A percentile compares a stretch with the other conserved stretches of the same genome.
These are phyloP conservation scores for Harpagifer antarcticus DNA, from an alignment of 2,797 vertebrate species.

Conservation along the genomic window DNA sequence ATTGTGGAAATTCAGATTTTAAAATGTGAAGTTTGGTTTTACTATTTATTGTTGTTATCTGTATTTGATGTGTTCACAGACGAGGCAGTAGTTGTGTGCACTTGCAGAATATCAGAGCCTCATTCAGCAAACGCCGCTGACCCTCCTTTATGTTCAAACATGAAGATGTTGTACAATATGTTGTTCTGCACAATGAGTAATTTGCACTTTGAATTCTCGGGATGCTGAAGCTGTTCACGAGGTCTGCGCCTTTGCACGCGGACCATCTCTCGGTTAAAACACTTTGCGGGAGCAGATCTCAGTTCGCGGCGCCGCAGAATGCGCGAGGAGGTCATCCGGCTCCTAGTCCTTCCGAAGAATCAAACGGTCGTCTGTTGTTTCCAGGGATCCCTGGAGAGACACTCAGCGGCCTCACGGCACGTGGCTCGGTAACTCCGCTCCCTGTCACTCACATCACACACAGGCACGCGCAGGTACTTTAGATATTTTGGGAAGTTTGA, in stretches of 20 bases:
- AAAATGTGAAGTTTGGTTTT: neutral
- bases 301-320: neutral
- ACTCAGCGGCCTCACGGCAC: constrained; percentile 66
- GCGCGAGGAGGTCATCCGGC: constrained; percentile 16
- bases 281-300: neutral
- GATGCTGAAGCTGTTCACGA: too few relatives aligned
- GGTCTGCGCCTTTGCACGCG: constrained; percentile 15
- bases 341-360: constrained; percentile 44
- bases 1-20: neutral
- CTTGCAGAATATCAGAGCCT: neutral
- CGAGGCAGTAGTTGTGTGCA: neutral
- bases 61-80: neutral
- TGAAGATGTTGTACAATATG: neutral
- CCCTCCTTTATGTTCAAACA: neutral
- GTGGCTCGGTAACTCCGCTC: constrained; percentile 57
- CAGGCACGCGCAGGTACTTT: constrained; percentile 3
- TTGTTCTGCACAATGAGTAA: neutral
- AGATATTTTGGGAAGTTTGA: neutral
- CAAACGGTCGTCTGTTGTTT: constrained; percentile 55
- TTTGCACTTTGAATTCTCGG: neutral
- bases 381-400: constrained; percentile 69
- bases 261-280: neutral
- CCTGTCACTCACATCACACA: constrained; percentile 35
- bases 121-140: neutral
- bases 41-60: neutral